A percentile compares a stretch with the other conserved stretches of the same genome.
phyloP scores from a whole-genome alignment of 2,888 invertebrate genomes.

The Acleris emargana region DNA sequence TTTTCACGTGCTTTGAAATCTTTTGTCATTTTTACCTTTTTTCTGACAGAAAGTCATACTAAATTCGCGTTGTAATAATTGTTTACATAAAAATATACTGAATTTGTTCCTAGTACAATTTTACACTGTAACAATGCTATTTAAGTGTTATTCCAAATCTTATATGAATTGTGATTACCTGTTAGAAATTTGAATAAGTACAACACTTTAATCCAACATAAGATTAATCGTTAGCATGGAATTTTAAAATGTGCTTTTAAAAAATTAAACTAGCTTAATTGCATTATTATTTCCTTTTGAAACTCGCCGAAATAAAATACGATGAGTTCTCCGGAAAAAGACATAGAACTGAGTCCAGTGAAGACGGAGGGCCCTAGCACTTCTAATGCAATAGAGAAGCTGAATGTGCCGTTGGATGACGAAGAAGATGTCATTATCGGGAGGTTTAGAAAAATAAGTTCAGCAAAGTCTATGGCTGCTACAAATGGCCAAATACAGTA shows the following conservation, averaged over 20 bases:
- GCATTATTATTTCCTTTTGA: conserved; percentile 7
- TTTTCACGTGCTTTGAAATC: conserved; percentile 44
- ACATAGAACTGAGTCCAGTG: conserved; percentile 74
- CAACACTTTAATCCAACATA: too few relatives aligned
- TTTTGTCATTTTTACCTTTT: conserved; percentile 36
- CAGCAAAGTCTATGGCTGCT: conserved; percentile 81
- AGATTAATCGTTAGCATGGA: not conserved
- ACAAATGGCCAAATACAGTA: conserved; percentile 79
- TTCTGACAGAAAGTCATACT: conserved; percentile 40
- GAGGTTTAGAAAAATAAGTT: conserved; percentile 79
- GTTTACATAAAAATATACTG: not conserved
- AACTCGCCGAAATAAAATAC: conserved; percentile 17
- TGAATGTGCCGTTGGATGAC: conserved; percentile 59
- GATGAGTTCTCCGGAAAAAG: conserved; percentile 59
- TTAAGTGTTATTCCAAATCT: conserved; percentile 11
- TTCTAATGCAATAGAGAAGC: conserved; percentile 47
- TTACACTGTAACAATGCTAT: conserved; percentile 5
- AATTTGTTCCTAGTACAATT: not conserved
- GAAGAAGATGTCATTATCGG: conserved; percentile 81
- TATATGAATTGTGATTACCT: not conserved
- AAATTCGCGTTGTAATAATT: conserved; percentile 9
- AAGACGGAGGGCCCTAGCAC: conserved; percentile 53
- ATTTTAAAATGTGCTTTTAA: conserved; percentile 10
- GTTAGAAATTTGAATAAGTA: too few relatives aligned
- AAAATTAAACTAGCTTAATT: conserved; percentile 3